Base-by-base conservation (phyloP, 1,140 invertebrate species). In the Rhyzopertha dominica region DNA sequence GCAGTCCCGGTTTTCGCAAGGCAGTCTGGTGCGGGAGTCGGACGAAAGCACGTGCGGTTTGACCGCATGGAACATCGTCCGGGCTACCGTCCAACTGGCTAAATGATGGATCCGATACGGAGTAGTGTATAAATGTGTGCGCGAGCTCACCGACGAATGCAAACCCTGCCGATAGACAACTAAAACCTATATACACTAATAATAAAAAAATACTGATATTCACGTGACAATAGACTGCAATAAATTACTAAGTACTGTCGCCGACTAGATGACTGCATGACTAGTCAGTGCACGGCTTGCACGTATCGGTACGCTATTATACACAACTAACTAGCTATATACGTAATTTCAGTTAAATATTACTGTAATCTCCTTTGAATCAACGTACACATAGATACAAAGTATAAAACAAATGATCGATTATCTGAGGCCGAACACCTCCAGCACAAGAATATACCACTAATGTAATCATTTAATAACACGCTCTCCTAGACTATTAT, bases 111-210 rank as follows among this genome's bases (percentile, higher is more conserved):
- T 64, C 63, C 64, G 63, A 64, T 67, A 64, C 58, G 62, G 64
- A 65, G 58, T 63, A 64, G 51, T 61, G 51, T 61, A 58, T 59
- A 59, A 60, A 58, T 56, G 57, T 66, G 62, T 65, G 64, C 59
- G 59, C 58, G 51, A 53, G 51, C 48, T 44, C 45, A 41, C 47
- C 50, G 51, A 42, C 30, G 47, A 28, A 54, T 43, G 43, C 54
- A 51, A 61, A 50, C 51, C 54, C 41, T 47, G 49, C 31, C 49
- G 40, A 29, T 43, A 46, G 12, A 47, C 43, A 52, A 43, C 34
- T 40, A 51, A 50, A 45, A 38, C 49, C 24, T 47, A 34, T 36
- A 41, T 34, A 45, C 14, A 47, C 12, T 29, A 29, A 26, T 10
- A 4, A 29, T 29, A 29, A 13, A 29, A n/a, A 13, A 29, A 29